These are phyloP conservation scores for Epinephelus cyanopodus DNA, from an alignment of 2,113 vertebrate species.

Conservation along the genomic window DNA sequence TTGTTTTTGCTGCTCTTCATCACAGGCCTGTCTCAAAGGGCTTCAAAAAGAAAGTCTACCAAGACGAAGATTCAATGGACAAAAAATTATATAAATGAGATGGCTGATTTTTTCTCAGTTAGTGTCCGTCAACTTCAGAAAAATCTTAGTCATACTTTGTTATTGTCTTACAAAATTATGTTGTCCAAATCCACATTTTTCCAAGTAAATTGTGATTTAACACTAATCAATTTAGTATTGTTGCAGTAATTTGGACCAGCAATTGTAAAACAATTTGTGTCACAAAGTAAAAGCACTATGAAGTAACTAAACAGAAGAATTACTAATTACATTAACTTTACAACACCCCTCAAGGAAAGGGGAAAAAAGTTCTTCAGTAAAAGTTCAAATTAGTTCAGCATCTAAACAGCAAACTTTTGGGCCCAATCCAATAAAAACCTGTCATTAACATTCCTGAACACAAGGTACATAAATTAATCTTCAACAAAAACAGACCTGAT, in stretches of 20 bases:
- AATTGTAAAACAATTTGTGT: background rate
- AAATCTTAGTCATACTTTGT: background rate
- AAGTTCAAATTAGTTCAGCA: background rate
- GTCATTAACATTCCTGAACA: background rate
- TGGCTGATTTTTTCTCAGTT: too few relatives aligned
- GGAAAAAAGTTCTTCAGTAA: too few relatives aligned
- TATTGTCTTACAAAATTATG: background rate
- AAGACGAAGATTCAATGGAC: background rate
- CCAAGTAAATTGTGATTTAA: background rate
- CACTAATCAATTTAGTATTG: background rate
- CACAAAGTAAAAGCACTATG: background rate
- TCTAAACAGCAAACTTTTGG: background rate
- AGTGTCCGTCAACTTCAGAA: background rate
- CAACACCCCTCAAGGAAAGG: background rate
- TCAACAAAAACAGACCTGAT: background rate
- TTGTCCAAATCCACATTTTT: background rate
- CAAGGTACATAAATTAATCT: background rate
- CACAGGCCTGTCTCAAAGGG: background rate
- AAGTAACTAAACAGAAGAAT: background rate
- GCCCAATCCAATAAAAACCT: background rate
- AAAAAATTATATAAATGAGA: background rate
- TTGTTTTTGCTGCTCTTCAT: constrained; percentile 19
- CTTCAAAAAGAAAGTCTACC: background rate
- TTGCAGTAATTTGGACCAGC: background rate
- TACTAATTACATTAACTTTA: background rate